A percentile compares a stretch with the other conserved stretches of the same genome.
Conservation (phyloP, 2,888 invertebrate genomes). For the Matsumyia berberina region DNA sequence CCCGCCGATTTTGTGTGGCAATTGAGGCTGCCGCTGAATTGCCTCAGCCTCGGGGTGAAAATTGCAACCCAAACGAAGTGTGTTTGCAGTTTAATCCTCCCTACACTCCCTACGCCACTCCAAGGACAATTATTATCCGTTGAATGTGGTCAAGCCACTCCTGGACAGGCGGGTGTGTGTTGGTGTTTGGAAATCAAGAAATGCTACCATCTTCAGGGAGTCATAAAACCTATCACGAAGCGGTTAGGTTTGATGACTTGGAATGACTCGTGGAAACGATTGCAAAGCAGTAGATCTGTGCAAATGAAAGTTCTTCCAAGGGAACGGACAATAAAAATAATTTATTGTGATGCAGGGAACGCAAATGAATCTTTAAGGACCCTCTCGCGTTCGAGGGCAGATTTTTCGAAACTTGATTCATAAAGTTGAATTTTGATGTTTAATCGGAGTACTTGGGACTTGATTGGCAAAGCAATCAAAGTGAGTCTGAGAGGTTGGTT, state of each 20-base stretch:
- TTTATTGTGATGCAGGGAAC: conserved; percentile 47
- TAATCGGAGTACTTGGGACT: conserved; percentile 4
- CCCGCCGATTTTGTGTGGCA: conserved; percentile 59
- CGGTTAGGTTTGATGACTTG: conserved; percentile 45
- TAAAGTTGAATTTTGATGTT: not conserved
- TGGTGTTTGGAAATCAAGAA: conserved; percentile 16
- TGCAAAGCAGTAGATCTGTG: conserved; percentile 8
- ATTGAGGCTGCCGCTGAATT: conserved; percentile 61
- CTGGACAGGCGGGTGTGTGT: not conserved
- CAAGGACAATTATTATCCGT: conserved; percentile 65
- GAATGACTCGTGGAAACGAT: conserved; percentile 35
- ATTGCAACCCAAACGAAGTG: conserved; percentile 61
- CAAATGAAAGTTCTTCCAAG: conserved; percentile 14
- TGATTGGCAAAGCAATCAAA: too few relatives aligned
- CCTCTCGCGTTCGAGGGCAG: not conserved
- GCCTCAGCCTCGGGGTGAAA: conserved; percentile 63
- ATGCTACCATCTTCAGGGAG: conserved; percentile 42
- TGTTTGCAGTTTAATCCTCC: conserved; percentile 46
- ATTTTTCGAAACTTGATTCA: conserved; percentile 14
- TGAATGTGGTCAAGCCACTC: not conserved
- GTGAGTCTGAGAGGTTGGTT: too few relatives aligned
- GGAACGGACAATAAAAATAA: conserved; percentile 52
- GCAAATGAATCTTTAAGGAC: conserved; percentile 6
- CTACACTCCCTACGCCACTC: not conserved
- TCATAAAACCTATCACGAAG: conserved; percentile 67